Conservation (phyloP, 2,113 vertebrate genomes). For the Balaeniceps rex region DNA sequence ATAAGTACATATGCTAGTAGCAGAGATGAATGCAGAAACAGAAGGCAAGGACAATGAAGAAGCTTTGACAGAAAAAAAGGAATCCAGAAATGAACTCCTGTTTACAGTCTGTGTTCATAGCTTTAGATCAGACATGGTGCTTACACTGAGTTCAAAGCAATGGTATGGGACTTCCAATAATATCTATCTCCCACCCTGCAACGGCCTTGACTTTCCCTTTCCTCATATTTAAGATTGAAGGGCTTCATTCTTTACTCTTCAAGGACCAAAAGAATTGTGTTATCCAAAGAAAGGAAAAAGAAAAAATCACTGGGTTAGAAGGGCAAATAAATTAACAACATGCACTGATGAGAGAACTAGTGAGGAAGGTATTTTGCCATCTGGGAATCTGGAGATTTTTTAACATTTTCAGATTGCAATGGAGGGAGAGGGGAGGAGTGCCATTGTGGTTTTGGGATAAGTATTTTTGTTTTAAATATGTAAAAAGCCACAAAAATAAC, state of each 20-base stretch:
- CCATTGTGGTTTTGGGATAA: not conserved
- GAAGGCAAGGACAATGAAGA: not conserved
- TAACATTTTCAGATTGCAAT: not conserved
- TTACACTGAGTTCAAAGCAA: not conserved
- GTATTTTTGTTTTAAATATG: not conserved
- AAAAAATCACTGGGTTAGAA: not conserved
- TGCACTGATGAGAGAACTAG: not conserved
- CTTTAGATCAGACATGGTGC: rapidly evolving
- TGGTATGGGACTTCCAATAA: not conserved
- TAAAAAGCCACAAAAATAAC: not conserved
- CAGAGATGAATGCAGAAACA: not conserved
- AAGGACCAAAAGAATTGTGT: not conserved
- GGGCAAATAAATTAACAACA: not conserved
- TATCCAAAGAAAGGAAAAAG: not conserved
- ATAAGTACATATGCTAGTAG: not conserved
- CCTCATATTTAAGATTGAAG: not conserved
- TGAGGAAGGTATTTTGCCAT: not conserved
- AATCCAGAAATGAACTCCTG: not conserved
- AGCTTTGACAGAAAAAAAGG: not conserved
- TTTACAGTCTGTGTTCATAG: not conserved
- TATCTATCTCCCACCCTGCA: not conserved
- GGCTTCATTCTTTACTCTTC: not conserved
- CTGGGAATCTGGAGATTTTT: not conserved
- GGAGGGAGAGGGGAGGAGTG: not conserved
- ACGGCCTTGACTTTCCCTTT: not conserved